Conservation (phyloP, 2,888 invertebrate genomes). For the Phalera bucephala region DNA sequence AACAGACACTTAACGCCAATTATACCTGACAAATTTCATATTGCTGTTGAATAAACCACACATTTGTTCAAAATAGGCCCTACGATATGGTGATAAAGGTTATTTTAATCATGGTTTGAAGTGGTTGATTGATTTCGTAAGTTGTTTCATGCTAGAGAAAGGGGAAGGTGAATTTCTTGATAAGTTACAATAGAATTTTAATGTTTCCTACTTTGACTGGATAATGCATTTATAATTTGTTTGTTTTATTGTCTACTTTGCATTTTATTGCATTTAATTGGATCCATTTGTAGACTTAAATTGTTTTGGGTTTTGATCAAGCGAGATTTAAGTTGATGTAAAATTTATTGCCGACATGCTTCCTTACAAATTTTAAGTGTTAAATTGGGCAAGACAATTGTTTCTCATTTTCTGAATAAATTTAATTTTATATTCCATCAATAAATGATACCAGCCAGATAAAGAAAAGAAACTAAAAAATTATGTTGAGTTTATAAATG, state of each 20-base stretch:
- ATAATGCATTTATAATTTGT: conserved; percentile 78
- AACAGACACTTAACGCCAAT: conserved; percentile 78
- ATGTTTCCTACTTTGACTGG: conserved; percentile 59
- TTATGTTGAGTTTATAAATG: too few relatives aligned
- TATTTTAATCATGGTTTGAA: conserved; percentile 13
- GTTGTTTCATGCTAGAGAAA: conserved; percentile 40
- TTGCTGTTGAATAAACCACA: conserved; percentile 10
- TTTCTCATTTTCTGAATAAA: too few relatives aligned
- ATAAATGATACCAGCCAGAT: too few relatives aligned
- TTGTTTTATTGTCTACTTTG: conserved; percentile 73
- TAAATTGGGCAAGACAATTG: too few relatives aligned
- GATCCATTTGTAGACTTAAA: conserved; percentile 50
- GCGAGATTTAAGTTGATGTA: too few relatives aligned
- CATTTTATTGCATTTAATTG: conserved; percentile 76
- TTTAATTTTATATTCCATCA: too few relatives aligned
- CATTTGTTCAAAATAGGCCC: conserved; percentile 18
- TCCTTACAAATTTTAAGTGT: too few relatives aligned
- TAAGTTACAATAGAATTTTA: conserved; percentile 74
- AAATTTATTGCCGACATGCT: too few relatives aligned
- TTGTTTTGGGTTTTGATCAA: too few relatives aligned
- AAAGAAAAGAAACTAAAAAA: too few relatives aligned
- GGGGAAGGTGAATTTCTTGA: conserved; percentile 69
- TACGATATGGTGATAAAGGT: conserved; percentile 27
- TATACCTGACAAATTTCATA: conserved; percentile 43
- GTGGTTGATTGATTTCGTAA: neutral